Evolutionary conservation across 2,888 invertebrate genomes (phyloP).

Genomic region (Lepidochitona cinerea): DNA sequence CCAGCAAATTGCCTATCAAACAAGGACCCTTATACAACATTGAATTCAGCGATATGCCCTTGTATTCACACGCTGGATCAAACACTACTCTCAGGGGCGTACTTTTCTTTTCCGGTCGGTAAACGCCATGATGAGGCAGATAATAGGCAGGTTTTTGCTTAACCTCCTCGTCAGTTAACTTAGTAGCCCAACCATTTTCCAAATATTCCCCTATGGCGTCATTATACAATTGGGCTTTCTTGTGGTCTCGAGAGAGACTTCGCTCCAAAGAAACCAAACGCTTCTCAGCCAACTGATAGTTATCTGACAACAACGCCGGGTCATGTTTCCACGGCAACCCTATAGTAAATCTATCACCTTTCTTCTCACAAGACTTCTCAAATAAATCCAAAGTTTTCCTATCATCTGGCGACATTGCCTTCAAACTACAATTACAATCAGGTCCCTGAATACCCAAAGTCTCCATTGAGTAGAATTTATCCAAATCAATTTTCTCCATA

Average conservation of each 20-base stretch:
- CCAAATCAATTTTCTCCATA: conserved; percentile 12
- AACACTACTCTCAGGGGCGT: conserved; percentile 17
- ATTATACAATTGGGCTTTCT: conserved; percentile 7
- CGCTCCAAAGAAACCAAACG: conserved; percentile 2
- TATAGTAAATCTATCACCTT: not conserved
- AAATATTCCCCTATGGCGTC: conserved; percentile 1
- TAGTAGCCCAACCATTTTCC: not conserved
- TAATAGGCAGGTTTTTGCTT: conserved; percentile 4
- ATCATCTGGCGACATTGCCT: not conserved
- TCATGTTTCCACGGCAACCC: conserved; percentile 19
- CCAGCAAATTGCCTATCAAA: conserved; percentile 10
- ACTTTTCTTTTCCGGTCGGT: conserved; percentile 14
- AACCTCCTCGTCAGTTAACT: conserved; percentile 1
- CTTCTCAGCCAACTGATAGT: conserved; percentile 10
- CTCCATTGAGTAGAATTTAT: conserved; percentile 17
- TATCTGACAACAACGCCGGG: not conserved
- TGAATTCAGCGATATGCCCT: conserved; percentile 4
- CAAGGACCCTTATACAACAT: not conserved
- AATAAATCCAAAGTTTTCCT: not conserved
- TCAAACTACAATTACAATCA: not conserved
- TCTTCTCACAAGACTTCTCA: not conserved
- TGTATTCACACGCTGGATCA: conserved; percentile 12
- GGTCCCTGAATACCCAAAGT: conserved; percentile 7
- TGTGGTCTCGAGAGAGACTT: not conserved
- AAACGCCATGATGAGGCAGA: conserved; percentile 19